Evolutionary conservation across 2,113 vertebrate species (phyloP).

Genomic region (Alectura lathami): DNA sequence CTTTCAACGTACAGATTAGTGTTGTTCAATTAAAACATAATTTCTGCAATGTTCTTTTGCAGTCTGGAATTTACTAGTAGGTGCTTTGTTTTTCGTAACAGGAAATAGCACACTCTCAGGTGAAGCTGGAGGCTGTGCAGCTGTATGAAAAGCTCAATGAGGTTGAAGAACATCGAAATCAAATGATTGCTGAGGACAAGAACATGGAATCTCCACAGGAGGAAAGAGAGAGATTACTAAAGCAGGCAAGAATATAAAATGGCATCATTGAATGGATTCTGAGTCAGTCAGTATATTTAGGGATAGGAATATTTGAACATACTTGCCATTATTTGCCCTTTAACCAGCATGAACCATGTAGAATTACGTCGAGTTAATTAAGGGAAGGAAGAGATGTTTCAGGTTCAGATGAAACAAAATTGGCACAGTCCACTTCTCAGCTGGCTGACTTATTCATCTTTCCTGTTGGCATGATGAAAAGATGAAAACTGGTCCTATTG

Average conservation of each 20-base stretch:
- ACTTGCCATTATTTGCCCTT: background rate
- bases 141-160: constrained; percentile 85
- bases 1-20: background rate
- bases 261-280: background rate
- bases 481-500: background rate
- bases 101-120: constrained; percentile 83
- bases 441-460: background rate
- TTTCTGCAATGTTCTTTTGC: background rate
- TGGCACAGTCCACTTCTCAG: background rate
- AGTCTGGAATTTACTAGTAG: background rate
- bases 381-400: background rate
- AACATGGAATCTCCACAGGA: constrained; percentile 88
- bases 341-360: background rate
- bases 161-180: constrained; percentile 82
- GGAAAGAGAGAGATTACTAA: constrained; percentile 87
- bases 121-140: constrained; percentile 87
- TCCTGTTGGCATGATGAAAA: background rate
- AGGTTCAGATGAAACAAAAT: background rate
- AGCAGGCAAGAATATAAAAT: constrained; percentile 79
- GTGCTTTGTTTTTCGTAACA: constrained; percentile 35
- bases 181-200: constrained; percentile 89
- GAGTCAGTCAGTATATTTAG: background rate
- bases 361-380: background rate
- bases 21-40: background rate
- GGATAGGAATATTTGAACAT: background rate